Base-by-base conservation (phyloP, 2,113 vertebrate genomes). In the Xyliphius kryptos region DNA sequence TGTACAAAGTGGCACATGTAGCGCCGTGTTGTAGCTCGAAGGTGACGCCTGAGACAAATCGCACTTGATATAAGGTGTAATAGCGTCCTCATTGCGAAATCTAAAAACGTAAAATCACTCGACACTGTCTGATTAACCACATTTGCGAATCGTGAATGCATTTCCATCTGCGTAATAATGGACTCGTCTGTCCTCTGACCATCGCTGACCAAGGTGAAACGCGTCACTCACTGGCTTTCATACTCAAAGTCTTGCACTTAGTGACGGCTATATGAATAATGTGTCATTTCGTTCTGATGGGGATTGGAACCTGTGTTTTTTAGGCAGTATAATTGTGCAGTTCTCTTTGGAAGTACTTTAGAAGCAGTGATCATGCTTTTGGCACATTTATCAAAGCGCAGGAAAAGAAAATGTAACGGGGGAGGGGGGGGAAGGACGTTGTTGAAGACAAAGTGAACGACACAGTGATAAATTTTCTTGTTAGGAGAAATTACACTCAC, bases 381-480 rank as follows among this genome's bases (percentile, higher is more conserved):
- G 87, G 82, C 86, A 87, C 89, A 89, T 91, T 89, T 89, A 90
- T 93, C 89, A 93, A 89, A 91, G 87, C 82, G 81, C 80, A 80
- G 82, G 17, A 85, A 56, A 80, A 72, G 74, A 81, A 88, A 83
- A 74, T 70, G 79, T 77, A 64, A 81, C 80, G 79, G 9, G 32
- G 5, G 32, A 20, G 40, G 47, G 41, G 48, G 63, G 36, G 43
- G 14, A 49, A 56, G 61, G 72, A 74, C 48, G 63, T 52, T 57
- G 58, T 77, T 75, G 85, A 76, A 67, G 83, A 85, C 89, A 91
- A 90, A 91, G 86, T 92, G 91, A 95, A 90, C 88, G 86, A 87
- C 91, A 88, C 88, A 91, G 88, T 96, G 92, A 96, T 95, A 91
- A 83, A 93, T 98, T 96, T 95, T 96, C 95, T 97, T 95, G 94